Base-by-base conservation (phyloP, 1,140 invertebrate species). In the Drosophila sturtevanti region DNA sequence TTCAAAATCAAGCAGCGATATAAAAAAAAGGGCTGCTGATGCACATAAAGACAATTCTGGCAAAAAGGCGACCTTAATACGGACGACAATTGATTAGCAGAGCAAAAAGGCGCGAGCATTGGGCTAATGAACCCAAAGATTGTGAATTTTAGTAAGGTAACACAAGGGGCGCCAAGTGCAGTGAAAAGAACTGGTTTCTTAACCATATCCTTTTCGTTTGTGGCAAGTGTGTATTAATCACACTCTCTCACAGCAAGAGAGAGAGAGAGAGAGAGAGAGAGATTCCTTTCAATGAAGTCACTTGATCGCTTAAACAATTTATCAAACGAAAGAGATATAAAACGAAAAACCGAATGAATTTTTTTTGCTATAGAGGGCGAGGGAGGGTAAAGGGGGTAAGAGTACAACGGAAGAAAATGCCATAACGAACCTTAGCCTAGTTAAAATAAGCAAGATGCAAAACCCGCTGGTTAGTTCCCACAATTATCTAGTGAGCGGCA, bases 371-470 rank as follows among this genome's bases (percentile, higher is more conserved):
- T 3, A 21, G 22, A 16, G 27, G 18, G 16, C 56, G 35, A 21
- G 14, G 16, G 18, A 58, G 60, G 51, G 52, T 1, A 14, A 7
- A 14, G 59, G 81, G 75, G 81, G 78, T 12, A 0, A n/a, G 5
- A 22, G 51, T 52, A 16, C 6, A 24, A 16, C 9, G 27, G 11
- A 14, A 18, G n/a, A 34, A 34, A 27, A 56, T 56, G 54, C 54
- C 54, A 78, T 84, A 87, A 87, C 75, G 84, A 87, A 87, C 84
- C 84, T 87, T 89, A 89, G 84, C 84, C 84, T 89, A 89, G 80
- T 89, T 89, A 63, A 68, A 76, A 44, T 63, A 48, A 72, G 62
- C 74, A 63, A 10, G 6, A 24, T 12, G 22, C 34, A 69, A 77
- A 78, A 79, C 73, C 84, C 84, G 85, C 84, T 72, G 84, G 84